These are phyloP conservation scores for Rhagium mordax DNA, from an alignment of 2,888 invertebrate species.

Conservation along the genomic window DNA sequence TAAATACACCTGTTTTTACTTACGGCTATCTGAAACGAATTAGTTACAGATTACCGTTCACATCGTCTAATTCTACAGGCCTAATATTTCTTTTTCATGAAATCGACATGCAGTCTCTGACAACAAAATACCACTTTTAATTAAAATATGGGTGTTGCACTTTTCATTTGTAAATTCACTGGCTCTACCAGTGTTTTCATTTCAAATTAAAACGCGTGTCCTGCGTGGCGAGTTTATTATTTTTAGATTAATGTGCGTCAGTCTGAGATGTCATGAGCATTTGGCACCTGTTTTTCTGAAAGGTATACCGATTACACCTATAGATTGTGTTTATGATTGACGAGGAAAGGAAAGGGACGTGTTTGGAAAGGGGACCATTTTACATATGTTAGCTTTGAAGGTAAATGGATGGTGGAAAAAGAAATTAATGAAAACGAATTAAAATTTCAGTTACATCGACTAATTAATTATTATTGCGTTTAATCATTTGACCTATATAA, in stretches of 20 bases:
- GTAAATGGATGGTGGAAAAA: neutral
- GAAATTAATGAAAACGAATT: neutral
- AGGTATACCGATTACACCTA: conserved; percentile 36
- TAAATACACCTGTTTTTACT: too few species aligned
- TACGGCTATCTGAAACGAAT: too few species aligned
- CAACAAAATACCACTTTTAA: too few species aligned
- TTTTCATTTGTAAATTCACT: neutral
- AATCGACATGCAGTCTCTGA: too few species aligned
- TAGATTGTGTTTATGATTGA: conserved; percentile 6
- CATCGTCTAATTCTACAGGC: too few species aligned
- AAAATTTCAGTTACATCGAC: neutral
- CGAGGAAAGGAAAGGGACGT: neutral
- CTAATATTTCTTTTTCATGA: too few species aligned
- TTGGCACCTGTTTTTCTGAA: conserved; percentile 50
- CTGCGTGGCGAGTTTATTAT: conserved; percentile 49
- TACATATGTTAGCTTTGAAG: neutral
- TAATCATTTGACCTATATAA: too few species aligned
- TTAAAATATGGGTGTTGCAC: too few species aligned
- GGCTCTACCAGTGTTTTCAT: neutral
- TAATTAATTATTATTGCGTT: too few species aligned
- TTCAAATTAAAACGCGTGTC: conserved; percentile 6
- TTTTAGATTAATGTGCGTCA: conserved; percentile 64
- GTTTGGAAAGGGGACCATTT: neutral
- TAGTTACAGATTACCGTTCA: too few species aligned
- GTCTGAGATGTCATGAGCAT: conserved; percentile 57